phyloP scores from a whole-genome alignment of 2,113 vertebrate genomes.

The Deroptyus accipitrinus region DNA sequence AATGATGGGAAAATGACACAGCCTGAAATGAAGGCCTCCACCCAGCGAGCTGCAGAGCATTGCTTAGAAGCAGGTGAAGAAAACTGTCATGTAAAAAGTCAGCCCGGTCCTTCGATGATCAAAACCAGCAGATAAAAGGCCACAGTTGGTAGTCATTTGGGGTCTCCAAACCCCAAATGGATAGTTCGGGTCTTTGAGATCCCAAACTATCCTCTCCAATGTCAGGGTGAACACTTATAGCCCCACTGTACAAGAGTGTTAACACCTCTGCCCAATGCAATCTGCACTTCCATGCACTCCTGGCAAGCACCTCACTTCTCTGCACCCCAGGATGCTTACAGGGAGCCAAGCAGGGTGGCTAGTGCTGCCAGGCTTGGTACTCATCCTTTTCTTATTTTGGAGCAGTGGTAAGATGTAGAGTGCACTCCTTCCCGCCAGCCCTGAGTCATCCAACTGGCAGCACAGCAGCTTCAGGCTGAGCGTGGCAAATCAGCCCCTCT shows the following conservation, averaged over 20 bases:
- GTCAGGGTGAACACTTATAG: accelerated
- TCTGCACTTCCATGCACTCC: neutral
- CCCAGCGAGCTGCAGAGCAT: neutral
- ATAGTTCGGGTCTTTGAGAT: neutral
- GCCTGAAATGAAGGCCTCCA: accelerated
- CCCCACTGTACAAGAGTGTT: neutral
- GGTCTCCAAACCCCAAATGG: neutral
- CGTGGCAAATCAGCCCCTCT: neutral
- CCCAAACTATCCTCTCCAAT: neutral
- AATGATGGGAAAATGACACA: neutral
- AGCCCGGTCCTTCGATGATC: neutral
- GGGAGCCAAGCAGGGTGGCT: neutral
- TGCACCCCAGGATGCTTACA: neutral
- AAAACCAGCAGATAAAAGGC: neutral
- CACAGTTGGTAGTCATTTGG: neutral
- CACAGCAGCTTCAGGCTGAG: neutral
- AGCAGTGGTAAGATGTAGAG: neutral
- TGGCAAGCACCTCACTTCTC: accelerated
- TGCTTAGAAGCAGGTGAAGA: neutral
- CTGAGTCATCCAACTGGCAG: constrained; percentile 47
- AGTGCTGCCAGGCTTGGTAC: neutral
- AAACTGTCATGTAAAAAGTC: neutral
- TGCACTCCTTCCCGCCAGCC: neutral
- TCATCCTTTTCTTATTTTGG: neutral
- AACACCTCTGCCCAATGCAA: neutral